Evolutionary conservation across 2,797 vertebrate genomes (phyloP), one percentile per base, ranked within the genome.

Genomic region (Falco biarmicus): DNA sequence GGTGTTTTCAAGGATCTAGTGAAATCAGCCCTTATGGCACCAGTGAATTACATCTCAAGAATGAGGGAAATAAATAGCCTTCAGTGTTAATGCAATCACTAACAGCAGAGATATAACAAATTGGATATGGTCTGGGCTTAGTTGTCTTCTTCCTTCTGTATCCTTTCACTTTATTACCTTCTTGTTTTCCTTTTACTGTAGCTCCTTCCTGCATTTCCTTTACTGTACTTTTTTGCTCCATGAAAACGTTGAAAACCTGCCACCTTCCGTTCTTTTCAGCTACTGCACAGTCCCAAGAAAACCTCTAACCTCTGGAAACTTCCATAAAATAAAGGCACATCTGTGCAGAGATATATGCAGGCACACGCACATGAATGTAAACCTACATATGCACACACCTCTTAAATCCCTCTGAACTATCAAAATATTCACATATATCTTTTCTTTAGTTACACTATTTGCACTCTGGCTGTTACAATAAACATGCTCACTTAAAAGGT

Each of bases 341-440:
- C 13, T 15, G 2, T 11, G 0, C 29, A 15, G 15, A 71, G 37
- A 15, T 8, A 5, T 14, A 12, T 3, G 18, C 41, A 74, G 37
- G 28, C 31, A 18, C 34, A 45, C 0, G 0, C 13, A 24, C 3
- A 2, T 0, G 1, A 17, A 2, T 14, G 13, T 12, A 60, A 79
- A 29, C 31, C 21, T 80, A 5, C 6, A 7, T 9, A 26, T 1
- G 2, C 22, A 51, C 28, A 8, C 1, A 1, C 6, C 15, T 63
- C 48, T 61, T 32, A 57, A 94, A 75, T 51, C 13, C 13, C 48
- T 32, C 25, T 50, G 16, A 89, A 32, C 22, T 34, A 15, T 10
- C 28, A 39, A 32, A 56, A 71, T 32, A 39, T 29, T 77, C 39
- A 32, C 16, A 47, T 13, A 41, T 11, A 18, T 11, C 2, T 56